Evolutionary conservation across 2,888 invertebrate genomes (phyloP), one percentile per base, ranked within the genome.

Genomic region (Nezara viridula): DNA sequence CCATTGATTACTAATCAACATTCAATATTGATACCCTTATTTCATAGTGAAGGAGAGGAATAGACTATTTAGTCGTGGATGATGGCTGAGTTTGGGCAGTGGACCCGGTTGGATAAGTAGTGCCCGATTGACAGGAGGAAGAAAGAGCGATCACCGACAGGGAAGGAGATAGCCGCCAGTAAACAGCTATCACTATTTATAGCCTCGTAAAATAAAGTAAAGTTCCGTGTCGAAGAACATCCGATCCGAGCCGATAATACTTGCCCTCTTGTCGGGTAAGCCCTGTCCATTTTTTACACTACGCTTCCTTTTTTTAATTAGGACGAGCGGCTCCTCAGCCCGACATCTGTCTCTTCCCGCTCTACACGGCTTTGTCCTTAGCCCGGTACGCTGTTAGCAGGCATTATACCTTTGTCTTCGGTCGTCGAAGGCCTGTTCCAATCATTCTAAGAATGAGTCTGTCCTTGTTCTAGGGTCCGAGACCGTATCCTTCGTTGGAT

Each of bases 201-300:
- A 90, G 89, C 90, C 90, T 90, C 90, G 90, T 90, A 90, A 90
- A 90, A 90, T 90, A 90, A 90, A 90, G 90, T 90, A 90, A 90
- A 90, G 90, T 90, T 90, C 90, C 90, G 86, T 90, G 90, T 90
- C 90, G 88, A 88, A 87, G 89, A 90, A 90, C 90, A 90, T 88
- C 90, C 86, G 90, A 90, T 90, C 89, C 87, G 49, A n/a, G 88
- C 73, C 66, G 88, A 88, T 66, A 88, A 87, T 85, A 86, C 90
- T 86, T 90, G 87, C 87, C 77, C 89, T 66, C 88, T 85, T 88
- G 66, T 49, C 85, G 81, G 55, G n/a, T 49, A 50, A 37, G 55
- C 86, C 89, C 55, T 86, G 89, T 89, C 89, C 89, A 89, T 89
- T 89, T 87, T 89, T 89, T 88, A 77, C 81, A 21, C 52, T 49